A percentile compares a stretch with the other conserved stretches of the same genome.
Evolutionary conservation across 1,140 invertebrate species (phyloP).

Genomic region (Caerostris darwini): DNA sequence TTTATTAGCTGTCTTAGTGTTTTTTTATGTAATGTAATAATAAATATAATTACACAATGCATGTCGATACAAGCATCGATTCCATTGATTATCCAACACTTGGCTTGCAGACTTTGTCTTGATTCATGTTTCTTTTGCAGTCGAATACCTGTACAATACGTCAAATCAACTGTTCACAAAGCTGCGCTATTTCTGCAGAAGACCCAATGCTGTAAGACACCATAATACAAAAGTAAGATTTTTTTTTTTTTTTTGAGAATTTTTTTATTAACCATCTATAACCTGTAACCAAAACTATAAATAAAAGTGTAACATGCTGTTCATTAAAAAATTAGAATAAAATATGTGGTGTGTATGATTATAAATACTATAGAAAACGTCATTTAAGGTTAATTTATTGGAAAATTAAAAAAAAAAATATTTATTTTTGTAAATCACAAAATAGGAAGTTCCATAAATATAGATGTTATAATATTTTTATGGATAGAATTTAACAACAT

Average conservation of each 20-base stretch:
- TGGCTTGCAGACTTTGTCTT: not conserved
- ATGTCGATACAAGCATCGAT: not conserved
- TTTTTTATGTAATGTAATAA: not conserved
- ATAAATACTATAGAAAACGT: not conserved
- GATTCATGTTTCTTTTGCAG: slow-evolving; percentile 76
- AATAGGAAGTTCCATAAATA: no score
- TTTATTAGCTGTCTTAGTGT: not conserved
- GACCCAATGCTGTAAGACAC: slow-evolving; percentile 47
- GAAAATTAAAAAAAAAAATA: not conserved
- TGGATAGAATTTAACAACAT: no score
- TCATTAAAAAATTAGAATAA: not conserved
- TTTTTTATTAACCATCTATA: no score
- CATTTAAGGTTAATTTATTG: not conserved
- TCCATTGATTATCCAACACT: not conserved
- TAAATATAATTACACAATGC: not conserved
- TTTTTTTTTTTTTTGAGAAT: not conserved
- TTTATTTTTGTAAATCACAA: no score
- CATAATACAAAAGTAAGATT: slow-evolving; percentile 48
- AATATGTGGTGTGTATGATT: not conserved
- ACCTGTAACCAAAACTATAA: not conserved
- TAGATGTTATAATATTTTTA: no score
- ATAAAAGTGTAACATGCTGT: not conserved
- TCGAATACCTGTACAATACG: slow-evolving; percentile 85
- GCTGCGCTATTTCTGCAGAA: slow-evolving; percentile 82
- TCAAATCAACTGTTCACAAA: slow-evolving; percentile 84